A percentile compares a stretch with the other conserved stretches of the same genome.
Evolutionary conservation across 2,797 vertebrate genomes (phyloP).

Genomic region (Coranthus polyacanthus): DNA sequence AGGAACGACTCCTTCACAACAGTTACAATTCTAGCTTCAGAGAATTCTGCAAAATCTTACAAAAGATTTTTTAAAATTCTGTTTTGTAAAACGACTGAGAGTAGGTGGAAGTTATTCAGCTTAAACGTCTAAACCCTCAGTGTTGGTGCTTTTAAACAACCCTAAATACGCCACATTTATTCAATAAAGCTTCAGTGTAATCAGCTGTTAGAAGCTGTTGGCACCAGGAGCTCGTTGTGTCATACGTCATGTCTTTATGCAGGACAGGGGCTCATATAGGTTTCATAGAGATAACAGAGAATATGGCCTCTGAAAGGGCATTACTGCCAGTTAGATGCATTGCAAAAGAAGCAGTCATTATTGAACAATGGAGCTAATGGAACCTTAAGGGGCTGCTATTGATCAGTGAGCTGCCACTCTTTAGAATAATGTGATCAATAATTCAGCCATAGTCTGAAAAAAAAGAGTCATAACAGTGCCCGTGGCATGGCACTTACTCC

Average conservation of each 20-base stretch:
- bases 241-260: slow-evolving; percentile 32
- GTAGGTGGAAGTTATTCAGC: too few species aligned
- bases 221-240: slow-evolving; percentile 21
- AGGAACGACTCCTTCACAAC: too few species aligned
- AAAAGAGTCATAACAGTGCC: slow-evolving; percentile 47
- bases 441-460: slow-evolving; percentile 55
- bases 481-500: slow-evolving; percentile 35
- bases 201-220: slow-evolving; percentile 8
- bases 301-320: slow-evolving; percentile 45
- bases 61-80: too few species aligned
- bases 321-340: slow-evolving; percentile 59
- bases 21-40: too few species aligned
- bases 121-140: too few species aligned
- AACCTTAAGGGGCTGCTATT: slow-evolving; percentile 65
- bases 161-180: neutral
- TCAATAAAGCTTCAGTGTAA: slow-evolving; percentile 22
- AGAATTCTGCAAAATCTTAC: too few species aligned
- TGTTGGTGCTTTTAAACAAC: slow-evolving; percentile 16
- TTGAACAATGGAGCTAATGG: slow-evolving; percentile 68
- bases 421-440: slow-evolving; percentile 67
- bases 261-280: slow-evolving; percentile 11
- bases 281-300: slow-evolving; percentile 40
- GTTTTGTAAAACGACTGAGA: too few species aligned
- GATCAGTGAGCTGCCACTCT: slow-evolving; percentile 66
- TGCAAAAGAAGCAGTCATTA: slow-evolving; percentile 58